A percentile compares a stretch with the other conserved stretches of the same genome.
These are phyloP conservation scores for Alloscopus bannaensis DNA, from an alignment of 2,888 invertebrate genomes.

Conservation along the genomic window DNA sequence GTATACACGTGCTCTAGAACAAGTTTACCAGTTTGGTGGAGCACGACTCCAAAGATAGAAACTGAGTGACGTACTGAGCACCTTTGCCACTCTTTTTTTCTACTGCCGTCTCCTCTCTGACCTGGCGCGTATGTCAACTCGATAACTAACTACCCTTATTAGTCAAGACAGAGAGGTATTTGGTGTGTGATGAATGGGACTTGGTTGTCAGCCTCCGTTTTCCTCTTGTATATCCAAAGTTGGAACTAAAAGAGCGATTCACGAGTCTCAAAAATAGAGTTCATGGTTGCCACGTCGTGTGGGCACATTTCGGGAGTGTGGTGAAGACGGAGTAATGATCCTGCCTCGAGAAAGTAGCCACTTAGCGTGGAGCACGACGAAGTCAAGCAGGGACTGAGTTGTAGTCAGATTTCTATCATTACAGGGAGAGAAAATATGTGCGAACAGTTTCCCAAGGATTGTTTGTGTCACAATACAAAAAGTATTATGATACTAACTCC, in stretches of 20 bases:
- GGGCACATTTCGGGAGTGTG: too few species aligned
- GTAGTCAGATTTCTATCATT: conserved; percentile 20
- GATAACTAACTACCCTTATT: conserved; percentile 45
- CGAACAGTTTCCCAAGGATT: neutral
- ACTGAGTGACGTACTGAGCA: neutral
- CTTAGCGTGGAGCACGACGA: neutral
- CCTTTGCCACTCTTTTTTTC: neutral
- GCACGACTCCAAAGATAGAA: too few species aligned
- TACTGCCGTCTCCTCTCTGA: conserved; percentile 12
- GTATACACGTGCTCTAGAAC: too few species aligned
- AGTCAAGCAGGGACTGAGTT: neutral
- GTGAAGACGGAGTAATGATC: conserved; percentile 4
- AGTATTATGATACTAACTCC: too few species aligned
- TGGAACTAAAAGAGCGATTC: too few species aligned
- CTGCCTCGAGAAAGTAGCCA: neutral
- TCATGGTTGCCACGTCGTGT: too few species aligned
- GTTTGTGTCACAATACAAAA: neutral
- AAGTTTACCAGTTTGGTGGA: too few species aligned
- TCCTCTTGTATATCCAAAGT: neutral
- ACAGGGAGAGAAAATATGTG: conserved; percentile 12
- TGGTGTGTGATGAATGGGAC: conserved; percentile 41
- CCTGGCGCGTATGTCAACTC: conserved; percentile 17
- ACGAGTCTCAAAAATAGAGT: too few species aligned
- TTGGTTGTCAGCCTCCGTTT: conserved; percentile 16
- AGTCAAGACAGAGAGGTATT: conserved; percentile 41